These are phyloP conservation scores for Anagrus nilaparvatae DNA, from an alignment of 1,140 invertebrate genomes.

Conservation along the genomic window DNA sequence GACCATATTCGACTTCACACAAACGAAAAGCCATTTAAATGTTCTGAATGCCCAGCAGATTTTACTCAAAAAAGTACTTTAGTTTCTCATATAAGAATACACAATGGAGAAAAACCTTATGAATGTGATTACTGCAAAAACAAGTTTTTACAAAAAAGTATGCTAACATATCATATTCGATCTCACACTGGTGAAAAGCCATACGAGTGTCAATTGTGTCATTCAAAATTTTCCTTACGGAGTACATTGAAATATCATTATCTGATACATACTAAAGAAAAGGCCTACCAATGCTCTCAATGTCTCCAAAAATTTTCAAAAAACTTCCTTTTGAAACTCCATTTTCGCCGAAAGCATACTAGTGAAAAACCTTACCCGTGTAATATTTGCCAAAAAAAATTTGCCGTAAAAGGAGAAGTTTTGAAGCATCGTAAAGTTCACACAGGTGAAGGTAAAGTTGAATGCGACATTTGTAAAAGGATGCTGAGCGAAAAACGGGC, in stretches of 20 bases:
- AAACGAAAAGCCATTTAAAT: too few relatives aligned
- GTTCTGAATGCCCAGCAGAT: too few relatives aligned
- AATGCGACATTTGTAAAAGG: constrained; percentile 44
- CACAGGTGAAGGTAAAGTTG: constrained; percentile 45
- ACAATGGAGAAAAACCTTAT: too few relatives aligned
- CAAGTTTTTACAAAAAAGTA: too few relatives aligned
- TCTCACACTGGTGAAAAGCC: constrained; percentile 41
- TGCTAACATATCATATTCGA: constrained; percentile 37
- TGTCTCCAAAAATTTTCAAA: constrained; percentile 43
- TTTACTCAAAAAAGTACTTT: too few relatives aligned
- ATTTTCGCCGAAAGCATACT: constrained; percentile 57
- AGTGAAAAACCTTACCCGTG: constrained; percentile 62
- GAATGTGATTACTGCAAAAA: too few relatives aligned
- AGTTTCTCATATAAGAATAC: too few relatives aligned
- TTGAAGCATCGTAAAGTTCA: constrained; percentile 37
- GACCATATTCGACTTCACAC: too few relatives aligned
- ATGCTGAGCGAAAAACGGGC: constrained; percentile 42
- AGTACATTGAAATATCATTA: too few relatives aligned
- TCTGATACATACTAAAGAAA: constrained; percentile 38
- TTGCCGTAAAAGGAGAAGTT: constrained; percentile 31
- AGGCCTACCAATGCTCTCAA: constrained; percentile 40
- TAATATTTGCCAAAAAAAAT: constrained; percentile 39
- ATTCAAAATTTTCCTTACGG: constrained; percentile 44
- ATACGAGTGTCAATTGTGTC: constrained; percentile 42
- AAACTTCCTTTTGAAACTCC: constrained; percentile 50